Evolutionary conservation across 2,888 invertebrate species (phyloP).

Genomic region (Cyaniris semiargus): DNA sequence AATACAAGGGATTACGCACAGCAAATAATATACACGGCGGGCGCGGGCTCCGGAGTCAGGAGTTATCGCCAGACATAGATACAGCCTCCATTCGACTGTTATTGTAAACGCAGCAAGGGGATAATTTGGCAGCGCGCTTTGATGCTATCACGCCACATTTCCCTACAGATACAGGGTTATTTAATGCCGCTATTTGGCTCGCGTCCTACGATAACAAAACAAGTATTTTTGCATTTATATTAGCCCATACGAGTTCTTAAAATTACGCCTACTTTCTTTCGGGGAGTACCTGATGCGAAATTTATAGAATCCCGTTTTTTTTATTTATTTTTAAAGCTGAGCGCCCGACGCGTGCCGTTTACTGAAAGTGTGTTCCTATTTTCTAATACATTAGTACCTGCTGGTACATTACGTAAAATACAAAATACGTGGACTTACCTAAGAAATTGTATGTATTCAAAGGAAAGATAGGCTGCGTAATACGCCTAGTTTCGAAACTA

Average conservation of each 20-base stretch:
- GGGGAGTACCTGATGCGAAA: neutral
- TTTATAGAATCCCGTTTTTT: neutral
- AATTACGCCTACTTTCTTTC: conserved; percentile 39
- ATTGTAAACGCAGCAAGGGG: conserved; percentile 70
- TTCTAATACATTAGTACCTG: neutral
- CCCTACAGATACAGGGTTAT: conserved; percentile 73
- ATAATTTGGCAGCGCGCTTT: conserved; percentile 73
- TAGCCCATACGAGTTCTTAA: conserved; percentile 38
- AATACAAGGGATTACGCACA: conserved; percentile 21
- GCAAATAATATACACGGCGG: neutral
- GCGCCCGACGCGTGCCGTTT: neutral
- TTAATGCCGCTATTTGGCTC: conserved; percentile 72
- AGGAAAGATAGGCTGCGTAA: neutral
- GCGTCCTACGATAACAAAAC: conserved; percentile 47
- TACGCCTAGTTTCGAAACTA: neutral
- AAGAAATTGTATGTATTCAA: neutral
- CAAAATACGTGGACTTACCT: neutral
- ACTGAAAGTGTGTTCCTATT: neutral
- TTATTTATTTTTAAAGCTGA: conserved; percentile 14
- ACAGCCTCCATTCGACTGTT: conserved; percentile 47
- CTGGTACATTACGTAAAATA: neutral
- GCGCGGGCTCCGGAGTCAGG: neutral
- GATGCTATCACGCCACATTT: conserved; percentile 70
- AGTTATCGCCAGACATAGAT: conserved; percentile 21
- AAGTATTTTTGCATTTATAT: conserved; percentile 49